Evolutionary conservation across 2,888 invertebrate genomes (phyloP).

Genomic region (Thymelicus acteon): DNA sequence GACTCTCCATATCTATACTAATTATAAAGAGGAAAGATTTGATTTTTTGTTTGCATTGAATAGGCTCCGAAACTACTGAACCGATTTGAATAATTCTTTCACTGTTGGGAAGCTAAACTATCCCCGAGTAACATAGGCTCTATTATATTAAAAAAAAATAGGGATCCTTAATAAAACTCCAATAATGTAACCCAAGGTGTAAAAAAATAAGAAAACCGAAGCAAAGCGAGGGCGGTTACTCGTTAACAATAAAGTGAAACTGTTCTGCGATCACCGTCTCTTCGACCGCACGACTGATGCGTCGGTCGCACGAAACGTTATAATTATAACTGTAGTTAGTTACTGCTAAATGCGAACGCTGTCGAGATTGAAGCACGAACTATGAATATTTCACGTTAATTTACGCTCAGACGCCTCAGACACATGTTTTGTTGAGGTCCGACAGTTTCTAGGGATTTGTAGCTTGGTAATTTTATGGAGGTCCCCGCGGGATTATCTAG

Average conservation of each 20-base stretch:
- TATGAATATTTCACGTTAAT: background rate
- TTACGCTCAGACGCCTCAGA: background rate
- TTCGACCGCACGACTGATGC: conserved; percentile 8
- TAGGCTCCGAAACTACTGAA: no score
- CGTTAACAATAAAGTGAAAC: conserved; percentile 11
- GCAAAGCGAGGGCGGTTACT: no score
- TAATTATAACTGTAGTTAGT: conserved; percentile 32
- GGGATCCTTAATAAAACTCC: no score
- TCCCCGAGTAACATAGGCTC: no score
- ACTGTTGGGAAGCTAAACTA: no score
- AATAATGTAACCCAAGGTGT: no score
- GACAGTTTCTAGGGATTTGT: background rate
- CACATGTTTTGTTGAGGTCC: background rate
- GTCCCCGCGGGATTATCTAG: background rate
- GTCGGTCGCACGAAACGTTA: conserved; percentile 20
- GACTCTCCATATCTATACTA: no score
- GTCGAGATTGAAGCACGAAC: background rate
- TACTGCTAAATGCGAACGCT: background rate
- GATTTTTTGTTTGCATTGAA: no score
- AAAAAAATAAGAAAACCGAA: no score
- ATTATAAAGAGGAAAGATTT: no score
- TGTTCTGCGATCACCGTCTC: background rate
- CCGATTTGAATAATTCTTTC: no score
- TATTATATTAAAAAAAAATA: no score
- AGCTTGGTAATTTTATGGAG: background rate